Evolutionary conservation across 2,888 invertebrate species (phyloP).

Genomic region (Cremastinae sp.): DNA sequence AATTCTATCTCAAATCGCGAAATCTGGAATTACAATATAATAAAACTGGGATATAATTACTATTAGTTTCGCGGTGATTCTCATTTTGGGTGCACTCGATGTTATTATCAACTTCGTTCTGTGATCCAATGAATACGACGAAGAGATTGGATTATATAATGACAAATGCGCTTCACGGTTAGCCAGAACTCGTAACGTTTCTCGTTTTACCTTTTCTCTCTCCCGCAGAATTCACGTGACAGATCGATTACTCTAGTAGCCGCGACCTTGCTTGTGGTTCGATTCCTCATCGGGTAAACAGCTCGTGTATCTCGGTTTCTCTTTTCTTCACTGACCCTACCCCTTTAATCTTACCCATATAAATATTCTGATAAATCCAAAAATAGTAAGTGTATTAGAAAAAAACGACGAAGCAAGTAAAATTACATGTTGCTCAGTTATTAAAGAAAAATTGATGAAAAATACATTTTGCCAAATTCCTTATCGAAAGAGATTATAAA

Average conservation of each 20-base stretch:
- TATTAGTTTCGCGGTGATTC: slow-evolving; percentile 4
- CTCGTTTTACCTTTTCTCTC: not conserved
- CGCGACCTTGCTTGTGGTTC: slow-evolving; percentile 8
- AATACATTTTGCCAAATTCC: too few relatives aligned
- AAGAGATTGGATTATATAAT: slow-evolving; percentile 37
- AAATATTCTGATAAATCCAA: too few relatives aligned
- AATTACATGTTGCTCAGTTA: too few relatives aligned
- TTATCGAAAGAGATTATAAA: too few relatives aligned
- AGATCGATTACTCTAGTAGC: slow-evolving; percentile 31
- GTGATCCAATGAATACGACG: not conserved
- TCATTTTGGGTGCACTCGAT: not conserved
- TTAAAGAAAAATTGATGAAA: too few relatives aligned
- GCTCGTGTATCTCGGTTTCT: not conserved
- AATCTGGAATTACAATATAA: not conserved
- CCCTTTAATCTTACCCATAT: too few relatives aligned
- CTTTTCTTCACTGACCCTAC: too few relatives aligned
- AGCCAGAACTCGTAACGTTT: slow-evolving; percentile 28
- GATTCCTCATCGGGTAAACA: not conserved
- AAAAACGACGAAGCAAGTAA: too few relatives aligned
- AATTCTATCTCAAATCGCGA: not conserved
- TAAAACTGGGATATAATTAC: not conserved
- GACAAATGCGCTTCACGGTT: not conserved
- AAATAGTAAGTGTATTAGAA: too few relatives aligned
- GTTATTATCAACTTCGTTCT: slow-evolving; percentile 1
- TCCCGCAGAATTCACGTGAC: not conserved